These are phyloP conservation scores for Siphonodentalium dalli DNA, from an alignment of 2,888 invertebrate genomes.

Conservation along the genomic window DNA sequence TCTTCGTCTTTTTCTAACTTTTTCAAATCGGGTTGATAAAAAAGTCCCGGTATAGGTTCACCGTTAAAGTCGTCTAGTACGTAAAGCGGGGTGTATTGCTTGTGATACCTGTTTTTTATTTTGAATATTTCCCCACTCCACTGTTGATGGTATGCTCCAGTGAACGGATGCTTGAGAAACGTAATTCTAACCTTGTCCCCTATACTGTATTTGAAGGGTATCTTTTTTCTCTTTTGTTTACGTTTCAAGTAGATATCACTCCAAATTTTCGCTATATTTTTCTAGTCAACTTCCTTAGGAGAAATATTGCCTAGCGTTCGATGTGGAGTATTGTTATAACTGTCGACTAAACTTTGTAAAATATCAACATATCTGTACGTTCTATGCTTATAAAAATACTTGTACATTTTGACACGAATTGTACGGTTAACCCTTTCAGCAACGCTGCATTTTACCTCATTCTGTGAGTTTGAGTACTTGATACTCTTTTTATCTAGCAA, in stretches of 20 bases:
- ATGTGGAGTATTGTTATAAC: slow-evolving; percentile 26
- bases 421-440: slow-evolving; percentile 13
- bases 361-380: slow-evolving; percentile 22
- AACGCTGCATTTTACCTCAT: no score
- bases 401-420: slow-evolving; percentile 5
- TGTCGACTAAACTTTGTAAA: slow-evolving; percentile 17
- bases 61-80: slow-evolving; percentile 14
- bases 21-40: slow-evolving; percentile 17
- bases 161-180: slow-evolving; percentile 12
- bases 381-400: slow-evolving; percentile 9
- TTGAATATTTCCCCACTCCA: slow-evolving; percentile 21
- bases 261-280: slow-evolving; percentile 25
- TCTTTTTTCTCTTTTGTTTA: no score
- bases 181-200: slow-evolving; percentile 19
- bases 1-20: slow-evolving; percentile 25
- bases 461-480: no score
- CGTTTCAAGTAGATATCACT: slow-evolving; percentile 16
- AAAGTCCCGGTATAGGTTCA: slow-evolving; percentile 12
- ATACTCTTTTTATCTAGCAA: no score
- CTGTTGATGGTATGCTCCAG: slow-evolving; percentile 17
- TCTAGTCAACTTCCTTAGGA: slow-evolving; percentile 22
- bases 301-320: slow-evolving; percentile 20
- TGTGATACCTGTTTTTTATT: slow-evolving; percentile 3
- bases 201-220: slow-evolving; percentile 8
- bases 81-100: slow-evolving; percentile 21